Evolutionary conservation across 1,140 invertebrate genomes (phyloP).

Genomic region (Microplitis mediator): DNA sequence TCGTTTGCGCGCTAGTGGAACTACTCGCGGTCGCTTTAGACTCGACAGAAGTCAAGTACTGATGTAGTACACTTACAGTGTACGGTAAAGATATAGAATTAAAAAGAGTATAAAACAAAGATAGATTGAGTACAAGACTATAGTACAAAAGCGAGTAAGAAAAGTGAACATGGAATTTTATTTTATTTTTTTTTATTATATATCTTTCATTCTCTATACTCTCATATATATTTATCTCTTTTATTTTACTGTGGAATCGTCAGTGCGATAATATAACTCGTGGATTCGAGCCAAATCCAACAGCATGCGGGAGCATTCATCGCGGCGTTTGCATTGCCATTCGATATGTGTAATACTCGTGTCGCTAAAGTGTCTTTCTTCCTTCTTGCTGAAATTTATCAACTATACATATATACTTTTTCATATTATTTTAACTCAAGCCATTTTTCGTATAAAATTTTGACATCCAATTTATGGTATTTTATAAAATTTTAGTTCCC

Average conservation of each 20-base stretch:
- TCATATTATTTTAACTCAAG: no score
- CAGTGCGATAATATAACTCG: slow-evolving; percentile 38
- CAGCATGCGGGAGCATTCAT: slow-evolving; percentile 23
- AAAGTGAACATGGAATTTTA: background rate
- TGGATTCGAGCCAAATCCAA: slow-evolving; percentile 38
- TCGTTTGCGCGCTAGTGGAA: slow-evolving; percentile 32
- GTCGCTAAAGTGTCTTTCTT: slow-evolving; percentile 7
- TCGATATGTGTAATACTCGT: slow-evolving; percentile 30
- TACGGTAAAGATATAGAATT: no score
- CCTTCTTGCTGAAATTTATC: background rate
- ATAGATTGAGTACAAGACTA: no score
- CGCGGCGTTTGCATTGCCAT: slow-evolving; percentile 31
- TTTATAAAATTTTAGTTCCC: no score
- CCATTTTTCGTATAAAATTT: no score
- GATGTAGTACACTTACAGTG: no score
- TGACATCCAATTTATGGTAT: no score
- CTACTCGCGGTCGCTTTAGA: slow-evolving; percentile 9
- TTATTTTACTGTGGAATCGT: background rate
- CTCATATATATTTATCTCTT: background rate
- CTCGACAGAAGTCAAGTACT: slow-evolving; percentile 11
- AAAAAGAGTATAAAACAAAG: no score
- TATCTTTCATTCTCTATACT: background rate
- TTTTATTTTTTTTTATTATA: background rate
- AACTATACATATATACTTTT: no score
- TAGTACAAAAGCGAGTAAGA: background rate